Base-by-base conservation (phyloP, 2,797 vertebrate genomes). In the Phoeniculus purpureus region DNA sequence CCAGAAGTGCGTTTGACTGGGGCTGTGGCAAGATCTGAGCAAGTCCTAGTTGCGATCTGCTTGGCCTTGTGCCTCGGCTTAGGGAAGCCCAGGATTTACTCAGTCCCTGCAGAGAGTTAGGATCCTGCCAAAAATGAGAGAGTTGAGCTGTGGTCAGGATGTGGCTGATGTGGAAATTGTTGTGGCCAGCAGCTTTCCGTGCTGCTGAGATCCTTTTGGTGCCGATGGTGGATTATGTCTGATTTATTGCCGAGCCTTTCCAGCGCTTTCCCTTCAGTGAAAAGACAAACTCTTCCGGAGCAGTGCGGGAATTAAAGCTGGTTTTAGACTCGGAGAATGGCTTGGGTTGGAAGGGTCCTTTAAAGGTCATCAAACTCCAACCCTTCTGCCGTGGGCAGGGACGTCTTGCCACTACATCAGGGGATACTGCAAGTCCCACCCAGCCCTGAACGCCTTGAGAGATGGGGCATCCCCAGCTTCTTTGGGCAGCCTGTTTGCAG, bases 101-200 rank as follows among this genome's bases (percentile, higher is more conserved):
- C 65, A 85, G 9, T 61, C 45, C 22, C 70, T 43, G n/a, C 22
- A 70, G 40, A 66, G 54, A 76, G 23, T 32, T 31, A 7, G 5
- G 43, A 23, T 52, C 27, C 31, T 87, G 22, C 50, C 43, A 52
- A 48, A 79, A 93, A 74, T 62, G 40, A 75, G 34, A 52, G 40
- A 85, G 40, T 73, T 73, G 56, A 86, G 64, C 51, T 94, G 77
- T 66, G 87, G 89, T 90, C 83, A 86, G 91, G 91, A 96, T 86
- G 93, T 94, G 94, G 93, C 77, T 81, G 23, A 64, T 40, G 80
- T 71, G 80, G 80, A 71, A 92, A 52, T 74, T 81, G 85, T 90
- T 81, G 4, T 7, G 85, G 87, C 62, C 51, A 88, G 60, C 27
- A 59, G 60, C 64, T 65, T 83, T 64, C 56, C 17, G 20, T 45